These are phyloP conservation scores for Fregetta grallaria DNA, from an alignment of 2,113 vertebrate genomes.

Conservation along the genomic window DNA sequence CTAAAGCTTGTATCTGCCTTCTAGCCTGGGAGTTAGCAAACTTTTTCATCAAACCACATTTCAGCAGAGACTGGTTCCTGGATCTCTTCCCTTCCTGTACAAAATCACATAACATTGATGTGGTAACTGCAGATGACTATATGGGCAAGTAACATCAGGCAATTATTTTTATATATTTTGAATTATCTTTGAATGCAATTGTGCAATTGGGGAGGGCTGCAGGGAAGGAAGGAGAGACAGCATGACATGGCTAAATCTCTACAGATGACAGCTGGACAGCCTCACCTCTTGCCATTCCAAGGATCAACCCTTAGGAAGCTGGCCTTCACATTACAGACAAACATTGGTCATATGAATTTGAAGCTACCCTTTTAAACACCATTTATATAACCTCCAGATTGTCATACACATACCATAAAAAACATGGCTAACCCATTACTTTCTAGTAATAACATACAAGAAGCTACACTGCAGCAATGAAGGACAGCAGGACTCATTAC, in stretches of 20 bases:
- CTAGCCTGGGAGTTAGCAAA: slow-evolving; percentile 66
- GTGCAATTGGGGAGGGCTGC: neutral
- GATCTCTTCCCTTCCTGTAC: slow-evolving; percentile 65
- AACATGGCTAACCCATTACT: neutral
- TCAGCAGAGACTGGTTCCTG: slow-evolving; percentile 54
- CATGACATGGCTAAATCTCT: slow-evolving; percentile 12
- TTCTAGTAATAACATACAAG: neutral
- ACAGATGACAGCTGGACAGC: neutral
- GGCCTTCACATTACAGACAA: neutral
- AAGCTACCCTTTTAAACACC: neutral
- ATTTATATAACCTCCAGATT: neutral
- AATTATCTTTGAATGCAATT: slow-evolving; percentile 45
- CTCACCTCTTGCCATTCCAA: neutral
- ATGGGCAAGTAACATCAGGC: slow-evolving; percentile 56
- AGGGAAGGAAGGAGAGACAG: neutral
- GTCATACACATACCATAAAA: neutral
- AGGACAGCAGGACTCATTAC: neutral
- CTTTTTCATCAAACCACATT: slow-evolving; percentile 65
- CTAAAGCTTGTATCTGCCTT: slow-evolving; percentile 62
- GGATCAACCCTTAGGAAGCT: neutral
- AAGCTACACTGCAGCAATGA: neutral
- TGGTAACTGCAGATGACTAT: slow-evolving; percentile 61
- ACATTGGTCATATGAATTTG: neutral
- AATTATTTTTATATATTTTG: slow-evolving; percentile 58
- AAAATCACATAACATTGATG: slow-evolving; percentile 62